Conservation (phyloP, 2,797 vertebrate genomes). For the Dicrostonyx torquatus region DNA sequence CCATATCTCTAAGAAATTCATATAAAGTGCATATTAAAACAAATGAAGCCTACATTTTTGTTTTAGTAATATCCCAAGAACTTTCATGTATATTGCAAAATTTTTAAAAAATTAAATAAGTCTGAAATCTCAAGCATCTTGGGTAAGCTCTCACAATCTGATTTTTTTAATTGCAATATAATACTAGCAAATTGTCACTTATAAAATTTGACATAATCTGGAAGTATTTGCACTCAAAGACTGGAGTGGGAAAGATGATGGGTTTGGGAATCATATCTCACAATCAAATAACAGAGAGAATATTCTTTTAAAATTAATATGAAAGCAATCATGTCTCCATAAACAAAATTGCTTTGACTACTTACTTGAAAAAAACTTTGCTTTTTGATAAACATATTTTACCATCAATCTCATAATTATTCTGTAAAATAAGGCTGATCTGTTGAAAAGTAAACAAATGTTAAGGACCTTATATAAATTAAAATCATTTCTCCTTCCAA, state of each 20-base stretch:
- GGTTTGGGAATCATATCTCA: slow-evolving; percentile 24
- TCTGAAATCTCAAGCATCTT: background rate
- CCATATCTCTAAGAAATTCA: background rate
- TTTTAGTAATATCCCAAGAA: background rate
- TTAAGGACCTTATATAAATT: slow-evolving; percentile 41
- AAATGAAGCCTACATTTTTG: background rate
- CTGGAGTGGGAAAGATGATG: background rate
- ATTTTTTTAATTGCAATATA: background rate
- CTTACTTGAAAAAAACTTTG: slow-evolving; percentile 48
- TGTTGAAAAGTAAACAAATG: slow-evolving; percentile 44
- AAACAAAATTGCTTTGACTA: background rate
- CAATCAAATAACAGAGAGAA: background rate
- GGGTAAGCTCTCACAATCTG: background rate
- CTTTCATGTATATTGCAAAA: background rate
- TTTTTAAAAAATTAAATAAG: background rate
- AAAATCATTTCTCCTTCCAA: slow-evolving; percentile 64
- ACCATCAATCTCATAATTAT: slow-evolving; percentile 38
- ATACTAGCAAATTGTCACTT: background rate
- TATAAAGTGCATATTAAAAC: background rate
- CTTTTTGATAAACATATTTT: slow-evolving; percentile 45
- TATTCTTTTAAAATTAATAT: slow-evolving; percentile 39
- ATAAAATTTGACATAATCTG: background rate
- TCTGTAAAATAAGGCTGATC: slow-evolving; percentile 55
- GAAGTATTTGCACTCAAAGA: background rate
- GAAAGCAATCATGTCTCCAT: background rate